Base-by-base conservation (phyloP, 2,113 vertebrate genomes). In the Megaceryle torquata region DNA sequence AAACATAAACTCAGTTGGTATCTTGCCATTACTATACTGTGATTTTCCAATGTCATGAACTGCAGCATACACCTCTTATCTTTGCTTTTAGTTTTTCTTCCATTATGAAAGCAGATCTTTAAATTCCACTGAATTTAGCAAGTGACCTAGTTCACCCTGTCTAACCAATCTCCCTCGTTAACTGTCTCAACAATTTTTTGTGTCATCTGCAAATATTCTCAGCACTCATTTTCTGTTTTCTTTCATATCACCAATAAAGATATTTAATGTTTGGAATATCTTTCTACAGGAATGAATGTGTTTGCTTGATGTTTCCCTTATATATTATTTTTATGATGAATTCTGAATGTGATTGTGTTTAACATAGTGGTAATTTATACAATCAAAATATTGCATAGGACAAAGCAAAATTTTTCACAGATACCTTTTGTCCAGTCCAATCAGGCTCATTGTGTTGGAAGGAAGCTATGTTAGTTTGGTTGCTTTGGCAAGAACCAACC, bases 371-470 rank as follows among this genome's bases (percentile, higher is more conserved):
- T 31, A 68, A 12, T 33, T 89, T 72, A 53, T 82, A 35, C 1
- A 2, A 33, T 46, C 50, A 76, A 76, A 86, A 69, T 82, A 64
- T 3, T 5, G 1, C 31, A 43, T 1, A 1, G 7, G 14, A 9
- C 7, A 76, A 82, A 65, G 12, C 0, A 5, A 69, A 41, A 10
- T 14, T 81, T 83, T 75, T 91, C 13, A 19, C 29, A 19, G 15
- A 5, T 48, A 5, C 16, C 18, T 75, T 79, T 68, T 69, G 48
- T 56, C 28, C 57, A 21, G 12, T 54, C 77, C 64, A 70, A 13
- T 13, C 14, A 39, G 71, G 10, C 9, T 60, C 0, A 0, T 48
- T 82, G 6, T 65, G 22, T 17, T 68, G 41, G 16, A 53, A 17
- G 16, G 39, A 79, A 68, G 6, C 17, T 84, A 3, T 61, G 21